Evolutionary conservation across 2,113 vertebrate species (phyloP), one percentile per base, ranked within the genome.

Genomic region (Vidua chalybeata): DNA sequence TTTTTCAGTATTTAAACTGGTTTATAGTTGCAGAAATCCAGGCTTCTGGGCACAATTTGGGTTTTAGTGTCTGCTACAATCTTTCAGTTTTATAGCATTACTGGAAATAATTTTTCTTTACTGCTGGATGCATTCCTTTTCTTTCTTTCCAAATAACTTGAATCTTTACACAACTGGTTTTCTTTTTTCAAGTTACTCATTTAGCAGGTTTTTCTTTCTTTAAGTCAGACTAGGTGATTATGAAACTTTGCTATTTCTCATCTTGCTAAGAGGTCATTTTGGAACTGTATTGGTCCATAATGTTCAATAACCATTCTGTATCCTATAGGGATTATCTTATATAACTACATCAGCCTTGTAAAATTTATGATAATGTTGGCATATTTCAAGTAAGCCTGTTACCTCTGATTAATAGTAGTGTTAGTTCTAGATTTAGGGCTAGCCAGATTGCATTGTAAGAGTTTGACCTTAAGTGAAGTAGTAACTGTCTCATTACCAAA

Each of bases 1-100:
- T 90, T 97, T 96, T 93, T 96, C 30, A 74, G 62, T 95, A 69
- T 85, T 87, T 93, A 66, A 90, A 74, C 46, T 79, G 66, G 62
- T 96, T 91, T 95, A 83, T 73, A 63, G 72, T 74, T 96, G 78
- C 43, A 82, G 86, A 94, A 96, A 46, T 73, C 63, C 46, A 71
- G 82, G 46, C 67, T 91, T 91, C 63, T 93, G 79, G 75, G 39
- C 82, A 90, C 78, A 80, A 31, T 73, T 89, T 67, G 11, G 58
- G 49, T 91, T 84, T 94, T 67, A 88, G 35, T 27, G 33, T 93
- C 78, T 88, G 93, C 76, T 74, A 46, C 72, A 90, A 37, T 90
- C 68, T 96, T 94, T 73, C 48, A 54, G 23, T 84, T 93, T 95
- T 89, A 93, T 63, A 55, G 56, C 2, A 4, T 93, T 94, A 87